A percentile compares a stretch with the other conserved stretches of the same genome.
These are phyloP conservation scores for Sebastes miniatus DNA, from an alignment of 2,797 vertebrate species.

Conservation along the genomic window DNA sequence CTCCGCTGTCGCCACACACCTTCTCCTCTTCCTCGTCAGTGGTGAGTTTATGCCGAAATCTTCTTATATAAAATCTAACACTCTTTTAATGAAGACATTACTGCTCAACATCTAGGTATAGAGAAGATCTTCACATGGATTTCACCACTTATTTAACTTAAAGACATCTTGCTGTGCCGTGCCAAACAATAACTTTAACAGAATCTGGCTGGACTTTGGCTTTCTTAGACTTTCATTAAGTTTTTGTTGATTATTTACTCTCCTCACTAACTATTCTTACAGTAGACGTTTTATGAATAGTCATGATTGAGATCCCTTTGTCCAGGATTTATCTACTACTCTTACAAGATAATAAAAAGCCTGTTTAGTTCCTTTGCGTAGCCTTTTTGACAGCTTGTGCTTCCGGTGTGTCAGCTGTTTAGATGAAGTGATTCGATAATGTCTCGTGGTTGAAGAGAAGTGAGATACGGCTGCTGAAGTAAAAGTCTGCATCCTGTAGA, in stretches of 20 bases:
- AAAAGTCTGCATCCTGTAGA: background rate
- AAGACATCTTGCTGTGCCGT: background rate
- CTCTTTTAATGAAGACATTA: background rate
- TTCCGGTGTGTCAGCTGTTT: background rate
- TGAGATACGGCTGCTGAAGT: background rate
- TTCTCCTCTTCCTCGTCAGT: constrained; percentile 58
- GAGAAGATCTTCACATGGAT: background rate
- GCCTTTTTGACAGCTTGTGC: background rate
- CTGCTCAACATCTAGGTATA: background rate
- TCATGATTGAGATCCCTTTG: background rate
- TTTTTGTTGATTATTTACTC: background rate
- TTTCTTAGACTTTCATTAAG: background rate
- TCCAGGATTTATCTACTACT: background rate
- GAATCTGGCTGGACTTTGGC: too few species aligned
- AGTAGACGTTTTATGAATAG: background rate
- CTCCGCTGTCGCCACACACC: constrained; percentile 42
- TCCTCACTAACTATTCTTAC: background rate
- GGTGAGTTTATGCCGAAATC: constrained; percentile 61
- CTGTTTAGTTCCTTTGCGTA: background rate
- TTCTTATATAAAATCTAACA: background rate
- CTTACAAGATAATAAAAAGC: background rate
- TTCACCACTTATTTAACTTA: background rate
- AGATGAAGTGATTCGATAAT: background rate
- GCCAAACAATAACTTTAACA: too few species aligned
- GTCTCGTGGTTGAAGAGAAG: background rate